These are phyloP conservation scores for Ennomos erosarius DNA, from an alignment of 2,888 invertebrate genomes.

Conservation along the genomic window DNA sequence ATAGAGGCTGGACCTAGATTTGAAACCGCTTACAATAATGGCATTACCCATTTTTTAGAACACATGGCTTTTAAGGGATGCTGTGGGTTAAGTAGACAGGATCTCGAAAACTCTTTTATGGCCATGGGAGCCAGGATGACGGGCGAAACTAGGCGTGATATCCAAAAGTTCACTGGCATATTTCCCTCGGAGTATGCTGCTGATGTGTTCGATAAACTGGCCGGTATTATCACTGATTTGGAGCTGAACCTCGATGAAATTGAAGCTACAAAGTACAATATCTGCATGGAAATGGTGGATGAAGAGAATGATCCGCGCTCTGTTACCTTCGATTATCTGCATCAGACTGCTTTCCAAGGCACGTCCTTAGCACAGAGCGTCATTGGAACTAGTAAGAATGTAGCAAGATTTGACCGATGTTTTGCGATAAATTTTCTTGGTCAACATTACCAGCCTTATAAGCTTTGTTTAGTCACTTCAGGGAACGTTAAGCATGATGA, in stretches of 20 bases:
- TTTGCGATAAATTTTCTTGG: slow-evolving; percentile 51
- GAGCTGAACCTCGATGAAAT: slow-evolving; percentile 53
- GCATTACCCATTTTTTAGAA: slow-evolving; percentile 70
- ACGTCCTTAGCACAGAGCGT: slow-evolving; percentile 70
- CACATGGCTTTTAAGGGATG: slow-evolving; percentile 69
- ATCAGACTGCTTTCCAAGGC: slow-evolving; percentile 78
- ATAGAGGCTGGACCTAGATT: slow-evolving; percentile 65
- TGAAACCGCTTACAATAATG: slow-evolving; percentile 61
- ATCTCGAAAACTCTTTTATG: slow-evolving; percentile 45
- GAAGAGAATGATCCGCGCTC: slow-evolving; percentile 63
- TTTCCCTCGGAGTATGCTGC: slow-evolving; percentile 41
- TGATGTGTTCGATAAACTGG: slow-evolving; percentile 47
- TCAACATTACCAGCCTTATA: slow-evolving; percentile 68
- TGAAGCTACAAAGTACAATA: slow-evolving; percentile 51
- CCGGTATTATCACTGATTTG: slow-evolving; percentile 53
- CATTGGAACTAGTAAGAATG: slow-evolving; percentile 89
- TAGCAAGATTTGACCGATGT: slow-evolving; percentile 73
- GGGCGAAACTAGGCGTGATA: slow-evolving; percentile 60
- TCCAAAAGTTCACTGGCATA: slow-evolving; percentile 57
- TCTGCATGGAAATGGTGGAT: slow-evolving; percentile 58
- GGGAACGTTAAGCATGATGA: slow-evolving; percentile 88
- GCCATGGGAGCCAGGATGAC: slow-evolving; percentile 51
- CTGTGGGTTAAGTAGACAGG: slow-evolving; percentile 35
- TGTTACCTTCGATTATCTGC: slow-evolving; percentile 76
- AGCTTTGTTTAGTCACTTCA: slow-evolving; percentile 90